These are phyloP conservation scores for Camelus bactrianus DNA, from an alignment of 2,113 vertebrate species.

Conservation along the genomic window DNA sequence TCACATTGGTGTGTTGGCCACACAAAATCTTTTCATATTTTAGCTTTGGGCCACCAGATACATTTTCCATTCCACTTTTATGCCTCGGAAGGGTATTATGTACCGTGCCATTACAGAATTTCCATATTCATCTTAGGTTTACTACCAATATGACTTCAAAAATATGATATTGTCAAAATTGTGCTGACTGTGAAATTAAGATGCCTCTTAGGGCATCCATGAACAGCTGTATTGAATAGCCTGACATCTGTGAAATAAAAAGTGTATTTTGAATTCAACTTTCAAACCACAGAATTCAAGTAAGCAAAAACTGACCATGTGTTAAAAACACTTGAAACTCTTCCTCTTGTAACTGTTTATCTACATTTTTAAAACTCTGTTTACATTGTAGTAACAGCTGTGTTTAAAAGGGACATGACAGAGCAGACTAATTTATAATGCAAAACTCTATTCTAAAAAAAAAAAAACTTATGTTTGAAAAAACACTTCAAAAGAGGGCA, in stretches of 20 bases:
- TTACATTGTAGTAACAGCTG: slow-evolving; percentile 91
- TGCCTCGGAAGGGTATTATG: slow-evolving; percentile 68
- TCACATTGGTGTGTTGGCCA: slow-evolving; percentile 70
- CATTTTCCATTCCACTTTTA: slow-evolving; percentile 75
- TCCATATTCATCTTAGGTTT: slow-evolving; percentile 76
- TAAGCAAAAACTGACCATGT: slow-evolving; percentile 87
- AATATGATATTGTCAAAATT: slow-evolving; percentile 69
- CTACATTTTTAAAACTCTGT: slow-evolving; percentile 88
- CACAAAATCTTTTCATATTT: slow-evolving; percentile 78
- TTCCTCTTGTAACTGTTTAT: slow-evolving; percentile 89
- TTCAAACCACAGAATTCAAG: slow-evolving; percentile 86
- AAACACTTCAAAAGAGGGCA: slow-evolving; percentile 91
- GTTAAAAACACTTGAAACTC: slow-evolving; percentile 89
- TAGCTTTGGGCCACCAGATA: slow-evolving; percentile 72
- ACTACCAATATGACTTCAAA: slow-evolving; percentile 80
- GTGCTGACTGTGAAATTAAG: slow-evolving; percentile 72
- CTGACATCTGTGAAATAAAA: slow-evolving; percentile 86
- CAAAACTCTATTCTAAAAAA: slow-evolving; percentile 88
- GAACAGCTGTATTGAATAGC: slow-evolving; percentile 81
- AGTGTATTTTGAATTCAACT: slow-evolving; percentile 85
- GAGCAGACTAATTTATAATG: slow-evolving; percentile 90
- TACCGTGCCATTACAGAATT: slow-evolving; percentile 71
- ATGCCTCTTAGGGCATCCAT: slow-evolving; percentile 43
- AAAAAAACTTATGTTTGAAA: slow-evolving; percentile 85
- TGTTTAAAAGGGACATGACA: slow-evolving; percentile 90